Percentiles rank a stretch among this genome's conserved stretches.
These are phyloP conservation scores for Gadopsis bispinosus DNA, from an alignment of 2,797 vertebrate genomes.

Conservation along the genomic window DNA sequence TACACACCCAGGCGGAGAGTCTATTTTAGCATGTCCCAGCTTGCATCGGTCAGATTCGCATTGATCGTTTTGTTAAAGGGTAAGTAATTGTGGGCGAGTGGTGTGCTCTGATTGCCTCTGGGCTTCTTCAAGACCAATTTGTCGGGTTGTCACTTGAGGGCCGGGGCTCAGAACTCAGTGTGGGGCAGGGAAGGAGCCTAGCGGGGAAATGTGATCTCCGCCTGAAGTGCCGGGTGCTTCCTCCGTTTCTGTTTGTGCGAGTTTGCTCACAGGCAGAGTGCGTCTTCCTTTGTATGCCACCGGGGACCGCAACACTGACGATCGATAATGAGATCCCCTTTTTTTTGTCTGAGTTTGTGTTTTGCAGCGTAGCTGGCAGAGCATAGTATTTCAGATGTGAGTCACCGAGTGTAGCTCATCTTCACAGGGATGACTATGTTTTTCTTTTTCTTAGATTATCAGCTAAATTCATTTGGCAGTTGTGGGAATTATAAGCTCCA, in stretches of 20 bases:
- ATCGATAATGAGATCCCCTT: constrained; percentile 41
- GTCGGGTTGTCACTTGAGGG: constrained; percentile 67
- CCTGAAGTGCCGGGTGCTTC: constrained; percentile 40
- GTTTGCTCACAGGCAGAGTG: constrained; percentile 15
- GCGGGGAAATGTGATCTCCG: constrained; percentile 55
- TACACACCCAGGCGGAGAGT: constrained; percentile 26
- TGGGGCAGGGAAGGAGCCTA: constrained; percentile 32
- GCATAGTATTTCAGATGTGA: constrained; percentile 26
- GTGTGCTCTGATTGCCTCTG: constrained; percentile 65
- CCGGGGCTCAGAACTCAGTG: constrained; percentile 32
- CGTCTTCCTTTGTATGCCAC: constrained; percentile 20
- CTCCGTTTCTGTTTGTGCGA: constrained; percentile 25
- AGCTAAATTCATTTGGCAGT: background rate
- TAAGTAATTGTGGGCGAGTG: constrained; percentile 72
- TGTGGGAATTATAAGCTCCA: background rate
- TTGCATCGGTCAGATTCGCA: constrained; percentile 50
- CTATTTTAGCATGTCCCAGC: constrained; percentile 55
- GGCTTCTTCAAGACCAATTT: constrained; percentile 76
- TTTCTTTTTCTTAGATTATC: background rate
- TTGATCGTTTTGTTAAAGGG: constrained; percentile 70
- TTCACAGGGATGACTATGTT: background rate
- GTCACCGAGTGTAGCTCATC: background rate
- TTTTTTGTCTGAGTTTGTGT: constrained; percentile 31
- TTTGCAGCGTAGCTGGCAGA: background rate
- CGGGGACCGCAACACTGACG: constrained; percentile 20